Conservation (phyloP, 2,797 vertebrate species). For the Anomalospiza imberbis region DNA sequence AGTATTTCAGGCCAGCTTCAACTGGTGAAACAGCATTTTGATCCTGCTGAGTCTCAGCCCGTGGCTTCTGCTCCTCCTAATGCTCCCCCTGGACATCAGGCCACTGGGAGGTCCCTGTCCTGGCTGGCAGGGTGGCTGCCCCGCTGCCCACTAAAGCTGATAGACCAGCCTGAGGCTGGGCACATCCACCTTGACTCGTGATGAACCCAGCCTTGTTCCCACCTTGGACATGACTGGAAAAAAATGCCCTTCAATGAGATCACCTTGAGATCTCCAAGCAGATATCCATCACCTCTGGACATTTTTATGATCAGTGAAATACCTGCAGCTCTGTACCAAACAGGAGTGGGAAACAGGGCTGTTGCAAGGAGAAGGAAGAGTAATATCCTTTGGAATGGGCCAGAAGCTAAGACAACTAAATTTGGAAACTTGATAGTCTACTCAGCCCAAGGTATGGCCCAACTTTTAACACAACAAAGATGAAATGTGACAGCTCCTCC, state of each 20-base stretch:
- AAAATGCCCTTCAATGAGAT: not conserved
- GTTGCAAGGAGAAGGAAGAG: not conserved
- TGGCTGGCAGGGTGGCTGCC: not conserved
- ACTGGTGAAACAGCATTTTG: not conserved
- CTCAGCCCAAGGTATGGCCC: not conserved
- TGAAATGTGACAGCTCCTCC: not conserved
- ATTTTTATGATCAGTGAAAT: not conserved
- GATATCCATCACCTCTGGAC: not conserved
- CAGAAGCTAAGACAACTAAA: not conserved
- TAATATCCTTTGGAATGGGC: not conserved
- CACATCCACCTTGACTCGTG: fast-evolving
- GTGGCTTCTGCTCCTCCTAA: not conserved
- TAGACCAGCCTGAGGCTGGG: not conserved
- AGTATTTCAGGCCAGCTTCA: not conserved
- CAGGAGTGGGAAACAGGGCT: not conserved
- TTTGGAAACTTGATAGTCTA: not conserved
- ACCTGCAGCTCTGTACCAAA: not conserved
- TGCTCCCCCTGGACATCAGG: fast-evolving
- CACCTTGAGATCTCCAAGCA: not conserved
- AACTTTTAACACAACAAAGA: not conserved
- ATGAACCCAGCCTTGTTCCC: not conserved
- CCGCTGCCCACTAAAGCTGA: not conserved
- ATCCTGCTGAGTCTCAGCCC: not conserved
- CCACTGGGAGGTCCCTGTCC: fast-evolving
- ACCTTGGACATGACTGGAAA: not conserved